Conservation (phyloP, 2,888 invertebrate genomes). For the Pachymerium ferrugineum region DNA sequence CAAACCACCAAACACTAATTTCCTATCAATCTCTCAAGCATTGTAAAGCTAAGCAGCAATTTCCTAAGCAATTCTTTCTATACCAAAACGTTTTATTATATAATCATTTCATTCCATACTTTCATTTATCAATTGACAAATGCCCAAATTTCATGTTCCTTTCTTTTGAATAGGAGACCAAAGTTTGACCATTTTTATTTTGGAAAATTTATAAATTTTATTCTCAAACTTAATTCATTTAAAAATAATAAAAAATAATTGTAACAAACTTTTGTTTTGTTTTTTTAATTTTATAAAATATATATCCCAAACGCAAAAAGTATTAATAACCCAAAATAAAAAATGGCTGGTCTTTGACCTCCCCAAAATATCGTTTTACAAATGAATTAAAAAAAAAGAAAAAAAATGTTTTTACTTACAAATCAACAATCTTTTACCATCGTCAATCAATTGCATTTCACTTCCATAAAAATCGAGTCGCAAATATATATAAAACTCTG, state of each 20-base stretch:
- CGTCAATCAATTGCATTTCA: background rate
- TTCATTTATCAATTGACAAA: no score
- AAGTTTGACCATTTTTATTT: conserved; percentile 10
- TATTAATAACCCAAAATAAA: background rate
- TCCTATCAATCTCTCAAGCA: background rate
- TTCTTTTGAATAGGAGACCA: no score
- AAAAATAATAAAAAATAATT: background rate
- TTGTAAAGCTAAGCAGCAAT: background rate
- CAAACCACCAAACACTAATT: background rate
- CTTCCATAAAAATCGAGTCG: background rate
- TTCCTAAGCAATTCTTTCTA: conserved; percentile 14
- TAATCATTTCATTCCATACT: no score
- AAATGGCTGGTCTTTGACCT: background rate
- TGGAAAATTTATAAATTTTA: background rate
- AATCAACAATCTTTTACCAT: background rate
- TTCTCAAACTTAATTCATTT: background rate
- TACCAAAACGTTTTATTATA: conserved; percentile 19
- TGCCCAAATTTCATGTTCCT: no score
- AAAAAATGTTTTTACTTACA: conserved; percentile 12
- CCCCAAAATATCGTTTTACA: no score
- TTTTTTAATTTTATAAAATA: background rate
- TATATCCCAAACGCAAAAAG: no score
- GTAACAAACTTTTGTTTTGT: no score
- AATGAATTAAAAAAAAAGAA: no score
- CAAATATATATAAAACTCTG: background rate